Evolutionary conservation across 2,113 vertebrate species (phyloP).

Genomic region (Epinephelus fuscoguttatus): DNA sequence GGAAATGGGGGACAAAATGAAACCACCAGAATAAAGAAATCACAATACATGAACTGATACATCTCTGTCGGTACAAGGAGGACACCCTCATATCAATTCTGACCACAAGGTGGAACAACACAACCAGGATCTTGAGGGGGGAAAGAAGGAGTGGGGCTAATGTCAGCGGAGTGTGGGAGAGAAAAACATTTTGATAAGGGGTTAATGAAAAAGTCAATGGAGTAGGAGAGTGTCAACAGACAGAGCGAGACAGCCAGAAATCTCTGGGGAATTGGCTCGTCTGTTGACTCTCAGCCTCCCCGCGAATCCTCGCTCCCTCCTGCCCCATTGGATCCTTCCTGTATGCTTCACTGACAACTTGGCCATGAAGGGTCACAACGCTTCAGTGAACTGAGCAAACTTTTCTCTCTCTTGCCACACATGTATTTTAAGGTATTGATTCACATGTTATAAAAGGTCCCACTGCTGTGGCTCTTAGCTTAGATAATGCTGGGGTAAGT

Average conservation of each 20-base stretch:
- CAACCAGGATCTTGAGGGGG: slow-evolving; percentile 41
- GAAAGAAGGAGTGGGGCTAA: slow-evolving; percentile 3
- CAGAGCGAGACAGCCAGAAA: slow-evolving; percentile 53
- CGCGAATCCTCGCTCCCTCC: slow-evolving; percentile 57
- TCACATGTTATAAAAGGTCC: slow-evolving; percentile 40
- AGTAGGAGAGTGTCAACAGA: slow-evolving; percentile 76
- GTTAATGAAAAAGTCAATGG: slow-evolving; percentile 82
- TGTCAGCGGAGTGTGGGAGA: slow-evolving; percentile 75
- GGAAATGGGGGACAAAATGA: fast-evolving
- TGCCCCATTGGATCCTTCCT: slow-evolving; percentile 61
- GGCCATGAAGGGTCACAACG: slow-evolving; percentile 78
- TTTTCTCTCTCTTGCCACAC: slow-evolving; percentile 40
- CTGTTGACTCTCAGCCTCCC: slow-evolving; percentile 52
- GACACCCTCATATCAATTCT: slow-evolving; percentile 32
- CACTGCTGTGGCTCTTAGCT: slow-evolving; percentile 38
- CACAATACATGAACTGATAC: neutral
- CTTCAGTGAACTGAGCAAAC: slow-evolving; percentile 83
- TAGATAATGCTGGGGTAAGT: neutral
- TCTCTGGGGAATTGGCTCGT: slow-evolving; percentile 60
- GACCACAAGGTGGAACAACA: slow-evolving; percentile 79
- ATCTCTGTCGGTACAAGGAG: neutral
- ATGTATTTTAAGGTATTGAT: slow-evolving; percentile 41
- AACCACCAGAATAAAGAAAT: neutral
- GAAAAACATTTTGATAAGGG: slow-evolving; percentile 80
- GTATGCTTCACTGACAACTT: slow-evolving; percentile 72